A percentile compares a stretch with the other conserved stretches of the same genome.
Evolutionary conservation across 2,797 vertebrate species (phyloP).

Genomic region (Leuciscus waleckii): DNA sequence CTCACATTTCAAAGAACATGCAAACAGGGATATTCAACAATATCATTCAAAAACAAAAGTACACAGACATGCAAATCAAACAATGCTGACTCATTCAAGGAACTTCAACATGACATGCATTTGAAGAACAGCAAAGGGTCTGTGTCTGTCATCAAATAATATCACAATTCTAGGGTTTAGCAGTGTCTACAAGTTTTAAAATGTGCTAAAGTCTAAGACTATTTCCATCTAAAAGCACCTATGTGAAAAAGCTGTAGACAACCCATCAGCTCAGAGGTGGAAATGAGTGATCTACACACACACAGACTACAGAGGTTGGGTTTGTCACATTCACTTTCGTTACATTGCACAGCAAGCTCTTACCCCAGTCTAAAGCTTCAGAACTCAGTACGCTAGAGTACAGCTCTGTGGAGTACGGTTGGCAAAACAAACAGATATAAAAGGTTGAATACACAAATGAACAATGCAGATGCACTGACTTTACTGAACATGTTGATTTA

Average conservation of each 20-base stretch:
- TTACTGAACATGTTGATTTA: background rate
- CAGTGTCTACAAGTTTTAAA: background rate
- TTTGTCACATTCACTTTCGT: slow-evolving; percentile 48
- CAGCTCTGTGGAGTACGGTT: slow-evolving; percentile 71
- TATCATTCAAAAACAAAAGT: slow-evolving; percentile 6
- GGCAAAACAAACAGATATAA: slow-evolving; percentile 38
- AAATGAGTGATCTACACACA: background rate
- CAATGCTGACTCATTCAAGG: background rate
- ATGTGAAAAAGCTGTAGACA: slow-evolving; percentile 2
- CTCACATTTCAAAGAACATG: slow-evolving; percentile 23
- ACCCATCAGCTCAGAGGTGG: background rate
- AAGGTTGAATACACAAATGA: slow-evolving; percentile 22
- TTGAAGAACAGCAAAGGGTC: slow-evolving; percentile 4
- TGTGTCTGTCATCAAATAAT: background rate
- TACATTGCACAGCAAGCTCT: slow-evolving; percentile 74
- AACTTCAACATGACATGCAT: slow-evolving; percentile 13
- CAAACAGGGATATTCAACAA: slow-evolving; percentile 2
- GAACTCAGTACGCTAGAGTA: slow-evolving; percentile 80
- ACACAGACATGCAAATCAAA: background rate
- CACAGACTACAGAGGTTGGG: slow-evolving; percentile 1
- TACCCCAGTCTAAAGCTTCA: slow-evolving; percentile 77
- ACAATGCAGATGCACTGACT: background rate
- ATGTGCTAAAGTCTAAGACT: background rate
- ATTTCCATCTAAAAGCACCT: background rate
- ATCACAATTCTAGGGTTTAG: background rate